Evolutionary conservation across 2,797 vertebrate species (phyloP), one percentile per base, ranked within the genome.

Genomic region (Artibeus jamaicensis): DNA sequence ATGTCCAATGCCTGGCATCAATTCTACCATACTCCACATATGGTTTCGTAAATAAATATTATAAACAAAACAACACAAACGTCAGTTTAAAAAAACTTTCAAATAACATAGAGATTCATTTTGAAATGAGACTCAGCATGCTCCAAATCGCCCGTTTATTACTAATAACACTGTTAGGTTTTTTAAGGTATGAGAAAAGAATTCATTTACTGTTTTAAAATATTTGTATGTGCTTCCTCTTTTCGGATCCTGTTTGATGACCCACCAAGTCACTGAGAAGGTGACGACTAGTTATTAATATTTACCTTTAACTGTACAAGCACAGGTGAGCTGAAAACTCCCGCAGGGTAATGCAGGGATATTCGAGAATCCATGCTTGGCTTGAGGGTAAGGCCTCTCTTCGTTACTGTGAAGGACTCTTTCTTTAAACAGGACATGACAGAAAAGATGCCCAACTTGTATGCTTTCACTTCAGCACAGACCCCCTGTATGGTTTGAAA

Each of bases 391-490:
- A 99, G 96, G 34, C 99, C 99, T 97, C 78, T 98, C 15, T 96
- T 98, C 85, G 98, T 98, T 94, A 99, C 96, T 2, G 98, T 99
- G 98, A 99, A 99, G n/a, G 93, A 99, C 97, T 99, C 99, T 95
- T 97, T 99, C 98, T 98, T 99, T 91, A 99, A 98, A 97, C 99
- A 99, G 78, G 99, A 99, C 95, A 99, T 98, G 0, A 99, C 99
- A 7, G 99, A 99, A 97, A 99, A 99, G 94, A 99, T 96, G n/a
- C 99, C 99, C 57, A 99, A 96, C 10, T 98, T 98, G 97, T 99
- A 99, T 73, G 99, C 99, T 96, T 98, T 98, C 53, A 99, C 99
- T 93, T 99, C 98, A 6, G 99, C 99, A 93, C 99, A 99, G 0
- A 97, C 98, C 57, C 98, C 98, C 99, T 99, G 97, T 34, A 2